Percentiles rank a stretch among this genome's conserved stretches.
phyloP scores from a whole-genome alignment of 2,797 vertebrate species.

The Paramormyrops hopkinsi region DNA sequence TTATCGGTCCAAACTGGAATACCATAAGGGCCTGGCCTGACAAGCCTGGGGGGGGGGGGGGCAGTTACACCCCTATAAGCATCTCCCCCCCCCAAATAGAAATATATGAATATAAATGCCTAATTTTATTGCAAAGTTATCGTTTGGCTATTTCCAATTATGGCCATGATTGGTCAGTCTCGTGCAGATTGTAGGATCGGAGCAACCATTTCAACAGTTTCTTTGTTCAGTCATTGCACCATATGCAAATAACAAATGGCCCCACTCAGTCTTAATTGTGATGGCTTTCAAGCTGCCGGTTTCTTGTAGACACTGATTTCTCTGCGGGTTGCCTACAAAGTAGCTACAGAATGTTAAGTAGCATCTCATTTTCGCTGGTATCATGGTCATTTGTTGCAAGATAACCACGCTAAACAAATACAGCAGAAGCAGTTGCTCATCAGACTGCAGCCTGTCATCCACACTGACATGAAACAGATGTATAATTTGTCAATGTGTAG shows the following conservation, averaged over 20 bases:
- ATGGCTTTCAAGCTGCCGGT: not conserved
- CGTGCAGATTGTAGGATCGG: not conserved
- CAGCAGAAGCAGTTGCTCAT: not conserved
- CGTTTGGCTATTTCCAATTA: not conserved
- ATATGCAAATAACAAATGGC: not conserved
- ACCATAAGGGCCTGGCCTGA: not conserved
- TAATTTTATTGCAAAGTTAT: not conserved
- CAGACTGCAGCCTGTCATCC: not conserved
- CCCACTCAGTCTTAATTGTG: not conserved
- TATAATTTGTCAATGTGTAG: not conserved
- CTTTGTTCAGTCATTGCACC: not conserved
- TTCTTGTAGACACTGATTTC: not conserved
- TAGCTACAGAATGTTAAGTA: not conserved
- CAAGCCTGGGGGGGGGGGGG: not conserved
- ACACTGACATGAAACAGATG: not conserved
- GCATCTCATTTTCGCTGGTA: not conserved
- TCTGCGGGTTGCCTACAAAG: not conserved
- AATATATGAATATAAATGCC: not conserved
- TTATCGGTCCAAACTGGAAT: not conserved
- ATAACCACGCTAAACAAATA: not conserved
- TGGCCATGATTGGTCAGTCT: not conserved
- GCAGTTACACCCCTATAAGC: not conserved
- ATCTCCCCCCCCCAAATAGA: not conserved
- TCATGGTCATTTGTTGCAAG: conserved; percentile 1
- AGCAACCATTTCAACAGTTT: not conserved